These are phyloP conservation scores for Forbesichthys papilliferus DNA, from an alignment of 2,113 vertebrate genomes.

Conservation along the genomic window DNA sequence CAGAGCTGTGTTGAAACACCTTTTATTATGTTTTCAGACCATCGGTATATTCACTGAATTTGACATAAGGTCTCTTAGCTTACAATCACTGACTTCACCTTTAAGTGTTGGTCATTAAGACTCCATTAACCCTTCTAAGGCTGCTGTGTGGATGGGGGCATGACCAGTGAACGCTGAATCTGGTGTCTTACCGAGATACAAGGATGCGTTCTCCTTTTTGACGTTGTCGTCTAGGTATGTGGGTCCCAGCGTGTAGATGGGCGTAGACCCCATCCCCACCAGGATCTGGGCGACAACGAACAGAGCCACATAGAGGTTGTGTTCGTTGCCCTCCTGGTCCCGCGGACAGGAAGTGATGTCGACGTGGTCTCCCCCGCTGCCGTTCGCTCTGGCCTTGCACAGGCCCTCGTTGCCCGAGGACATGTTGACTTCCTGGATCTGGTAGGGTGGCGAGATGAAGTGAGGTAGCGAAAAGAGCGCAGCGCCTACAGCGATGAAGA, in stretches of 20 bases:
- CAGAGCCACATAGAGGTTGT: slow-evolving; percentile 93
- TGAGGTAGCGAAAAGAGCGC: slow-evolving; percentile 94
- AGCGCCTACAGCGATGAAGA: slow-evolving; percentile 90
- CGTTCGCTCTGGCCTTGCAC: slow-evolving; percentile 81
- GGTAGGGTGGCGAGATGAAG: slow-evolving; percentile 95
- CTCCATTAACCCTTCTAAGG: no score
- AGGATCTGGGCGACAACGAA: slow-evolving; percentile 95
- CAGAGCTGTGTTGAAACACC: no score
- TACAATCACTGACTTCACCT: no score
- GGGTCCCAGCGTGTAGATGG: slow-evolving; percentile 97
- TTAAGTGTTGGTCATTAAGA: no score
- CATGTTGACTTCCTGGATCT: slow-evolving; percentile 90
- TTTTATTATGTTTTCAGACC: no score
- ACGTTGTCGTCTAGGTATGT: slow-evolving; percentile 98
- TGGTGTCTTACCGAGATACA: slow-evolving; percentile 90
- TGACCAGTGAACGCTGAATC: no score
- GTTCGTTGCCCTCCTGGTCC: slow-evolving; percentile 86
- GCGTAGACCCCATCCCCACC: slow-evolving; percentile 97
- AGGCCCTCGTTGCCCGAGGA: slow-evolving; percentile 86
- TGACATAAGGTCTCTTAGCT: no score
- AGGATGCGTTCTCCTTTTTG: slow-evolving; percentile 96
- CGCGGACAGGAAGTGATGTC: slow-evolving; percentile 78
- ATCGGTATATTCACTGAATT: no score
- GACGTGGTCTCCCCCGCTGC: slow-evolving; percentile 71
- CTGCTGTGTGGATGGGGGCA: no score